Evolutionary conservation across 2,888 invertebrate species (phyloP).

Genomic region (Heteromurus nitidus): DNA sequence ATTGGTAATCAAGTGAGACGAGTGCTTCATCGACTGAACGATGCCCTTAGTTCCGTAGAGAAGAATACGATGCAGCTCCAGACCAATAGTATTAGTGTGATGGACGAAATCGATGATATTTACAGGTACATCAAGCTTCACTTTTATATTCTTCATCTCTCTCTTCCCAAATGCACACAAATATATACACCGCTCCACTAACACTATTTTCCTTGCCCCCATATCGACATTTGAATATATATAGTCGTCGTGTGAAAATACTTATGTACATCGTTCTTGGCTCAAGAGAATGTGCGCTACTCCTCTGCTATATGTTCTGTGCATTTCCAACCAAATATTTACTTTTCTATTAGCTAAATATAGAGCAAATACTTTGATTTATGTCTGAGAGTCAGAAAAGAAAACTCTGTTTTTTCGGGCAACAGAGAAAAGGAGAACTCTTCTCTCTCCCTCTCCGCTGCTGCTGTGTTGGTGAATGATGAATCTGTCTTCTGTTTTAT

Average conservation of each 20-base stretch:
- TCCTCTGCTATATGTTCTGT: constrained; percentile 5
- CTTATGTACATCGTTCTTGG: too few relatives aligned
- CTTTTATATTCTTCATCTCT: not conserved
- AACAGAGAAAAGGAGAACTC: not conserved
- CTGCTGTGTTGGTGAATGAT: not conserved
- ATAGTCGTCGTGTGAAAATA: too few relatives aligned
- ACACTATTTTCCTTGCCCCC: not conserved
- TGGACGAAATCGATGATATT: constrained; percentile 95
- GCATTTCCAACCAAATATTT: constrained; percentile 49
- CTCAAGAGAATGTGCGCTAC: too few relatives aligned
- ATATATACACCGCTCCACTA: not conserved
- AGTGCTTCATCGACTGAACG: constrained; percentile 91
- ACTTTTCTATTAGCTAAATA: constrained; percentile 56
- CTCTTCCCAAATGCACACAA: too few relatives aligned
- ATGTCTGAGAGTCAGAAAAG: not conserved
- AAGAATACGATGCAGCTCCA: constrained; percentile 92
- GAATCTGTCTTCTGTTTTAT: not conserved
- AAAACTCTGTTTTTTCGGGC: not conserved
- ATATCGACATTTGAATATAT: too few relatives aligned
- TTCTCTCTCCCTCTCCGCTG: not conserved
- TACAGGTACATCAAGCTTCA: constrained; percentile 76
- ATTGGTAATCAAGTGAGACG: constrained; percentile 92
- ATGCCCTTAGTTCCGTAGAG: constrained; percentile 88
- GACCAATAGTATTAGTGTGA: constrained; percentile 91
- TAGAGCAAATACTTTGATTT: constrained; percentile 45